Percentiles rank a stretch among this genome's conserved stretches.
Evolutionary conservation across 2,113 vertebrate species (phyloP).

Genomic region (Tupaia tana): DNA sequence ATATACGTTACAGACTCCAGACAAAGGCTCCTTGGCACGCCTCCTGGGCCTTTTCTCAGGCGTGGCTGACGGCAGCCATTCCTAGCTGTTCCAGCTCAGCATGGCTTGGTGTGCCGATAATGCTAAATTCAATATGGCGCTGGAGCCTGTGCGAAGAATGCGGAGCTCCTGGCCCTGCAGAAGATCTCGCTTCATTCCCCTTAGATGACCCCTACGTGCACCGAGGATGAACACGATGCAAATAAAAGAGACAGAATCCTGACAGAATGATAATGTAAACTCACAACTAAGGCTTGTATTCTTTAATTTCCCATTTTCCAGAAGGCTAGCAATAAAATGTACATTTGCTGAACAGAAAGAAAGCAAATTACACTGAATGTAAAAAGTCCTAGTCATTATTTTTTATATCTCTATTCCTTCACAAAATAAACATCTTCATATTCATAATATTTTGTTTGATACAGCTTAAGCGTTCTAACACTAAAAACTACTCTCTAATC

Average conservation of each 20-base stretch:
- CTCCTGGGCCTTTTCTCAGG: neutral
- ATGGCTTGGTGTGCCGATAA: neutral
- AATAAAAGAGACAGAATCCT: neutral
- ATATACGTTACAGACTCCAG: neutral
- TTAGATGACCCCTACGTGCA: neutral
- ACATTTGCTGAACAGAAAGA: neutral
- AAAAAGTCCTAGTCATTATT: slow-evolving; percentile 38
- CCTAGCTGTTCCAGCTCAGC: neutral
- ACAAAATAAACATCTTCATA: slow-evolving; percentile 60
- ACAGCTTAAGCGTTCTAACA: neutral
- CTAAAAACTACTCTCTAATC: slow-evolving; percentile 60
- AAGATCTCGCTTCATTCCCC: neutral
- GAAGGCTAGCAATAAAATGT: neutral
- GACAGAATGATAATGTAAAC: neutral
- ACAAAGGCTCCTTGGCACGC: neutral
- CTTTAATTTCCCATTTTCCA: neutral
- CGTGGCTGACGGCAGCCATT: neutral
- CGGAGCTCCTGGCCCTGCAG: accelerated
- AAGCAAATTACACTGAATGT: slow-evolving; percentile 12
- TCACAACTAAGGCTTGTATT: neutral
- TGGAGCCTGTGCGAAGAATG: neutral
- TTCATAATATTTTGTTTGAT: slow-evolving; percentile 54
- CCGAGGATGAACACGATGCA: neutral
- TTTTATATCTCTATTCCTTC: slow-evolving; percentile 2
- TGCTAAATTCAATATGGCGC: accelerated